Evolutionary conservation across 2,888 invertebrate species (phyloP), one percentile per base, ranked within the genome.

Genomic region (Rambutsinella grinnellia): DNA sequence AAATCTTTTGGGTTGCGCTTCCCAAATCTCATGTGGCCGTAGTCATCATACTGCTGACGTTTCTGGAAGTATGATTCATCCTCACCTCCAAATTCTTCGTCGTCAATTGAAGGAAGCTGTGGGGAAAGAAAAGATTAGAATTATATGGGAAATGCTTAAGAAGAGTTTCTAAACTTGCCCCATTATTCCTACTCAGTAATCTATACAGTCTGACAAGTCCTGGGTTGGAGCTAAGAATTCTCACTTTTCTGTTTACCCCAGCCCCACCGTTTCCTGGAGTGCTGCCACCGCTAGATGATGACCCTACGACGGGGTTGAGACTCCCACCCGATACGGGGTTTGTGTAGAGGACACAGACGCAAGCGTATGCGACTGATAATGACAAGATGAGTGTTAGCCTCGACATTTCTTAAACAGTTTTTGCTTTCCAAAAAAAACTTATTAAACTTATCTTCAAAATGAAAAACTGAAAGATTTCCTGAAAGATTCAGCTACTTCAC

Each of bases 11-110:
- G 56, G 54, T 79, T 80, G 27, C 81, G 47, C 67, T 82, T 82
- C 1, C 81, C 82, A 21, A 82, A 82, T 36, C 82, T 24, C 82
- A 81, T 82, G 66, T 82, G 82, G 1, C 82, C 82, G 78, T 82
- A 82, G 68, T 82, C 82, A 28, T 81, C 81, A 27, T 82, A 81
- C 68, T 79, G 77, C 36, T 72, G 72, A 1, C 80, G 70, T 47
- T 81, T 81, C 49, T 78, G 78, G 8, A 80, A 61, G 54, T 57
- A 68, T 1, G 66, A 36, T 17, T 81, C 81, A 21, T 81, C 81
- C 26, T 77, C 78, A 8, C 51, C 3, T 8, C 51, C 3, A 23
- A 68, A 56, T 2, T 60, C 13, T 26, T 80, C 81, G 51, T 78
- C 80, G 26, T 76, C 79, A 0, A 26, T 13, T 19, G 44, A 13